Evolutionary conservation across 2,797 vertebrate species (phyloP).

Genomic region (Paramormyrops hopkinsi): DNA sequence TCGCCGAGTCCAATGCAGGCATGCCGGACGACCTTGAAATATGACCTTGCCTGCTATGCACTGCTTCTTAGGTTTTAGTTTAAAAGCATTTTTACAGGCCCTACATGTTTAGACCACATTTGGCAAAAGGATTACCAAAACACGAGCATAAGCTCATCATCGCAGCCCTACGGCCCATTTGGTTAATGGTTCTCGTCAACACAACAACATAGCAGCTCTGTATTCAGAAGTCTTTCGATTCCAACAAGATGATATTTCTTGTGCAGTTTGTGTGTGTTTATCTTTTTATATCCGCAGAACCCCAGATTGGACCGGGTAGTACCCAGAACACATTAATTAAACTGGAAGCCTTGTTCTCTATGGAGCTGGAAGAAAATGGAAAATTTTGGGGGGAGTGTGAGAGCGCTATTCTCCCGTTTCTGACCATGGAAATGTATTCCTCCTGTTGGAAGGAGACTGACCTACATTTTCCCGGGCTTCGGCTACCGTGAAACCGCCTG

Average conservation of each 20-base stretch:
- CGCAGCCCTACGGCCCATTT: background rate
- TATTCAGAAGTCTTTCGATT: background rate
- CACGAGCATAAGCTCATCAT: background rate
- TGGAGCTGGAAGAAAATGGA: background rate
- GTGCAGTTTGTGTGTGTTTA: background rate
- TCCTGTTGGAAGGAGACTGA: conserved; percentile 34
- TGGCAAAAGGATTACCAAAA: background rate
- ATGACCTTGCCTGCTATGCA: background rate
- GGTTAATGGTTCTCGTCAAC: background rate
- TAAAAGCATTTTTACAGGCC: background rate
- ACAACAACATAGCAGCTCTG: background rate
- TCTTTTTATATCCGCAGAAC: background rate
- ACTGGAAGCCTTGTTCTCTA: background rate
- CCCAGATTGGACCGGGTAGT: background rate
- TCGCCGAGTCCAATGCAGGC: background rate
- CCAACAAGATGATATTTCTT: background rate
- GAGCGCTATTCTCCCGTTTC: background rate
- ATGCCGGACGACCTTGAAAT: background rate
- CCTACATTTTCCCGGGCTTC: conserved; percentile 29
- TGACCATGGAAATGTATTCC: conserved; percentile 25
- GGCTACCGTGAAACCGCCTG: conserved; percentile 39
- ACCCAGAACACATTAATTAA: background rate
- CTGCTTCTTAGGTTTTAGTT: background rate
- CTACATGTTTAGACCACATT: background rate
- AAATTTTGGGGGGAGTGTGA: background rate